Conservation (phyloP, 1,140 invertebrate species). For the Macrobrachium nipponense region DNA sequence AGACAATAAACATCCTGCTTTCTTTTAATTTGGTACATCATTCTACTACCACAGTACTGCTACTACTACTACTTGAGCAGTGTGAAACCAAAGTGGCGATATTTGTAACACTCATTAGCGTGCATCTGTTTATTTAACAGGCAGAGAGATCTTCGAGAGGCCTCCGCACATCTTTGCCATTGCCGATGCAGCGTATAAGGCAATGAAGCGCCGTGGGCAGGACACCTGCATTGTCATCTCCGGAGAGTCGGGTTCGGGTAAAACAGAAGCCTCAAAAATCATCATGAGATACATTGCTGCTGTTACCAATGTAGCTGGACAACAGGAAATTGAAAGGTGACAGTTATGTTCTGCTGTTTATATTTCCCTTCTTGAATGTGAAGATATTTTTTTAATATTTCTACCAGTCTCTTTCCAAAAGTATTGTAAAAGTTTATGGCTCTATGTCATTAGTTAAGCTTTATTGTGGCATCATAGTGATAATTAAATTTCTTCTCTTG, state of each 20-base stretch:
- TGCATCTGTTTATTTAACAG: slow-evolving; percentile 68
- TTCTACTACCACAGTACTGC: too few species aligned
- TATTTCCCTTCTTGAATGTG: too few species aligned
- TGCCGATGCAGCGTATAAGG: slow-evolving; percentile 90
- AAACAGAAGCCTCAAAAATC: slow-evolving; percentile 98
- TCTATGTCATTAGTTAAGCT: slow-evolving; percentile 99
- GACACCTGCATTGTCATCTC: slow-evolving; percentile 96
- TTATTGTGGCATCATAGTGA: slow-evolving; percentile 96
- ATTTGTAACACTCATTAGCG: too few species aligned
- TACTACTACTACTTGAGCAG: too few species aligned
- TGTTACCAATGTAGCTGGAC: slow-evolving; percentile 90
- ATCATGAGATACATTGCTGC: slow-evolving; percentile 99
- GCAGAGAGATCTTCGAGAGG: slow-evolving; percentile 92
- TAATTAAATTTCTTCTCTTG: slow-evolving; percentile 67
- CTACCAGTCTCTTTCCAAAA: too few species aligned
- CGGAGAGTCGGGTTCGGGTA: slow-evolving; percentile 95
- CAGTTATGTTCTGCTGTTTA: background rate
- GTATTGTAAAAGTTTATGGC: background rate
- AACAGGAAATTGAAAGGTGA: slow-evolving; percentile 94
- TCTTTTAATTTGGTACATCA: too few species aligned
- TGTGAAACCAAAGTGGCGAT: too few species aligned
- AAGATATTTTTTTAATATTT: background rate
- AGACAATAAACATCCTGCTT: too few species aligned
- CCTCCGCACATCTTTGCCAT: slow-evolving; percentile 95
- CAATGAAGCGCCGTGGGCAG: slow-evolving; percentile 87